These are phyloP conservation scores for Oryzias curvinotus DNA, from an alignment of 2,113 vertebrate species.

Conservation along the genomic window DNA sequence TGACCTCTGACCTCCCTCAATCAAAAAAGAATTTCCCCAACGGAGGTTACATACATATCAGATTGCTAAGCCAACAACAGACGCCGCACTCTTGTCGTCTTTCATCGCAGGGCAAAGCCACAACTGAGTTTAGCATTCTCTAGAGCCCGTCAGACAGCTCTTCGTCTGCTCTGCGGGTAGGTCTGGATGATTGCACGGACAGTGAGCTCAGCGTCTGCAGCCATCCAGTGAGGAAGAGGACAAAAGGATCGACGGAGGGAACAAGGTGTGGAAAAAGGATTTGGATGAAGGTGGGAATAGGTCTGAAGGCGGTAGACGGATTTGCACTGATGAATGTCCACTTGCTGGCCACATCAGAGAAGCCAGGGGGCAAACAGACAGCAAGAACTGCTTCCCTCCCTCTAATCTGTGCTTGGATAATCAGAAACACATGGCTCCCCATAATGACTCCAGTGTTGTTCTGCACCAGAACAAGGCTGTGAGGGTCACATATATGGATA, in stretches of 20 bases:
- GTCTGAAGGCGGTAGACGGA: conserved; percentile 10
- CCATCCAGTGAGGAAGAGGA: conserved; percentile 4
- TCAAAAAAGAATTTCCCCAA: conserved; percentile 2
- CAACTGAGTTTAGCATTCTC: conserved; percentile 18
- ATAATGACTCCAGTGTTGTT: conserved; percentile 72
- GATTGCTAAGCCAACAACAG: conserved; percentile 32
- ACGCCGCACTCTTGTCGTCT: conserved; percentile 18
- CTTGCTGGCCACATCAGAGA: conserved; percentile 66
- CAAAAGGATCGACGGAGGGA: conserved; percentile 10
- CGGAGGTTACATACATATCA: conserved; percentile 26
- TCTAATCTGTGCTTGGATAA: conserved; percentile 71
- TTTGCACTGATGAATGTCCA: conserved; percentile 58
- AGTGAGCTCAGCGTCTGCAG: conserved; percentile 20
- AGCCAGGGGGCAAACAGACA: conserved; percentile 51
- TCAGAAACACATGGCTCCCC: conserved; percentile 72
- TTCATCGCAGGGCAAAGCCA: conserved; percentile 10
- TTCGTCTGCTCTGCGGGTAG: conserved; percentile 27
- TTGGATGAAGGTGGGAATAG: conserved; percentile 29
- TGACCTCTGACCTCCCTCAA: conserved; percentile 18
- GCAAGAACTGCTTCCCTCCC: conserved; percentile 54
- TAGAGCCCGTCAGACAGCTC: conserved; percentile 23
- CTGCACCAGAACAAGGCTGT: conserved; percentile 44
- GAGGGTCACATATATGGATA: conserved; percentile 32
- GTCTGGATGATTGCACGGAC: conserved; percentile 4
- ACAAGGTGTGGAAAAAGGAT: conserved; percentile 33